Evolutionary conservation across 1,140 invertebrate species (phyloP), one percentile per base, ranked within the genome.

Genomic region (Penaeus vannamei): DNA sequence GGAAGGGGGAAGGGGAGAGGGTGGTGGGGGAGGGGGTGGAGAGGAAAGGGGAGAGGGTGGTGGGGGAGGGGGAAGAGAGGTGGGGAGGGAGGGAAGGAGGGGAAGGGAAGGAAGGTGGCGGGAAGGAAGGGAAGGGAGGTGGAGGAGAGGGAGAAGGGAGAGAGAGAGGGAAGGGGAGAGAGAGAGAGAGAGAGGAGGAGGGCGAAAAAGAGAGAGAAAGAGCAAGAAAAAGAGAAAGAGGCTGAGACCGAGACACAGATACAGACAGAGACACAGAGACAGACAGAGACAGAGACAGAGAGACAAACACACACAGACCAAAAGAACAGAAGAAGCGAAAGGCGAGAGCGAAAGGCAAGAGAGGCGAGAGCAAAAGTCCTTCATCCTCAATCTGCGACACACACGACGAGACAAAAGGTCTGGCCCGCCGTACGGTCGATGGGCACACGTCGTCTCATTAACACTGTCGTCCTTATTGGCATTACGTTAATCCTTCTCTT

Each of bases 391-490:
- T 46, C 32, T 36, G 76, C n/a, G 76, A 23, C 76, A 79, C 76
- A 79, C 61, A 46, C 83, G 12, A n/a, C 32, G 2, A 42, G 83
- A 84, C 83, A 84, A 62, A n/a, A 69, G 62, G 32, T 46, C 64
- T 42, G 69, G 22, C 14, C 83, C 14, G 64, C 32, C 62, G 53
- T 64, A 62, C 32, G 61, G 83, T 84, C 62, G 62, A 66, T 84
- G 23, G 59, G 64, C 32, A 42, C 29, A 36, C 61, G 32, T 20
- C 62, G 53, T 22, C 83, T 84, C 83, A 84, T 84, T 84, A 84
- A 69, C 83, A 46, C 83, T 36, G 22, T 84, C 32, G 83, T 22
- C 62, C 83, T 84, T 84, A 84, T 42, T n/a, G 32, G 83, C 61
- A 64, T 42, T 60, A 66, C 61, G 53, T 84, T 84, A 84, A 84